These are phyloP conservation scores for Oryzias dopingdopingensis DNA, from an alignment of 2,797 vertebrate genomes.

Conservation along the genomic window DNA sequence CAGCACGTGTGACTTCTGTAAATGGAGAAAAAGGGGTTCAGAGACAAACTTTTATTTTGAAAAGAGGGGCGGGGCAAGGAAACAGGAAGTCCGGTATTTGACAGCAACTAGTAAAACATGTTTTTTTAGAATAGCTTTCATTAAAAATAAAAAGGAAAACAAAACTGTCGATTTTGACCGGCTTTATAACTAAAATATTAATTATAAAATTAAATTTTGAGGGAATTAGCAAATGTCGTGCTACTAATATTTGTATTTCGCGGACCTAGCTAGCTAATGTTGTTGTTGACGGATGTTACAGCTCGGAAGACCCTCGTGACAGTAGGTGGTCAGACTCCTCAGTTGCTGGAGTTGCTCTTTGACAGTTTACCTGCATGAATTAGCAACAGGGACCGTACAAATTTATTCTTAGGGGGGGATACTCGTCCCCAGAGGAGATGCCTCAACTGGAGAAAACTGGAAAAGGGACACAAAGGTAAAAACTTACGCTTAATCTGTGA, in stretches of 20 bases:
- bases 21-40: not conserved
- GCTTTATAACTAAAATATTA: too few relatives aligned
- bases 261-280: not conserved
- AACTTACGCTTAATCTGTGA: too few relatives aligned
- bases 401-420: not conserved
- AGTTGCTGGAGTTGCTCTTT: too few relatives aligned
- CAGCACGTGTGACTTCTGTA: not conserved
- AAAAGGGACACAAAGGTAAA: conserved; percentile 49
- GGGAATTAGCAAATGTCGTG: too few relatives aligned
- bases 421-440: conserved; percentile 48
- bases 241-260: not conserved
- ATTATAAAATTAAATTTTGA: too few relatives aligned
- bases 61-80: conserved; percentile 1
- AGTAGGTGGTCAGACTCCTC: too few relatives aligned
- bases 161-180: too few relatives aligned
- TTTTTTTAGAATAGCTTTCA: not conserved
- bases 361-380: not conserved
- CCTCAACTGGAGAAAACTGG: conserved; percentile 46
- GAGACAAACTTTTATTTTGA: conserved; percentile 19
- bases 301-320: not conserved
- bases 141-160: too few relatives aligned
- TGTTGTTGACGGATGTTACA: not conserved
- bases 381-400: not conserved
- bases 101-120: not conserved
- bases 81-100: conserved; percentile 12